phyloP scores from a whole-genome alignment of 2,888 invertebrate genomes.

The Drosophila tripunctata region DNA sequence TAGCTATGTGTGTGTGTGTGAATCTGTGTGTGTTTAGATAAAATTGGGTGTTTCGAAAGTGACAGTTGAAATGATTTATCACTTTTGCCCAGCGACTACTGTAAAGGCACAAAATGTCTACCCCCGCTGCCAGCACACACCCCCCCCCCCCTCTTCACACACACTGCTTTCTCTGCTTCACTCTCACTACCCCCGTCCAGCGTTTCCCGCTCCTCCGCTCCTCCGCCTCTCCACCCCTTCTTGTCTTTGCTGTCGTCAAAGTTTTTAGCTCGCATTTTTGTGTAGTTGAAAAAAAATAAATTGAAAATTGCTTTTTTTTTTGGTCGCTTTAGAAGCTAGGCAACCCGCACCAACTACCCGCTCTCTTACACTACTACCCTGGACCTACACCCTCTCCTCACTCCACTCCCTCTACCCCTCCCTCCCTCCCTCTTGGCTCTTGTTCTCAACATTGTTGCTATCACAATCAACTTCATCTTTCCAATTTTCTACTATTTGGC shows the following conservation, averaged over 20 bases:
- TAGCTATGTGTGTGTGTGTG: constrained; percentile 7
- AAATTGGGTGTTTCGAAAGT: constrained; percentile 84
- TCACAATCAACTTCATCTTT: constrained; percentile 76
- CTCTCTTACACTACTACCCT: not conserved
- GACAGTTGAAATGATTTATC: constrained; percentile 84
- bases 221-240: not conserved
- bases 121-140: constrained; percentile 14
- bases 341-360: not conserved
- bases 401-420: not conserved
- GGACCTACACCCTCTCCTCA: not conserved
- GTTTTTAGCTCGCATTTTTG: constrained; percentile 79
- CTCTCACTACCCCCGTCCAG: not conserved
- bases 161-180: not conserved
- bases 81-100: constrained; percentile 78
- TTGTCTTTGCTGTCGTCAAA: constrained; percentile 77
- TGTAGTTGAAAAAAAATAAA: constrained; percentile 64
- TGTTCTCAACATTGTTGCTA: constrained; percentile 54
- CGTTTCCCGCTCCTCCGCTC: too few relatives aligned
- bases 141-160: not conserved
- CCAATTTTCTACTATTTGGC: constrained; percentile 81
- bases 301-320: constrained; percentile 79
- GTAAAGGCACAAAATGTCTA: constrained; percentile 66
- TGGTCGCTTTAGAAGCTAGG: constrained; percentile 12
- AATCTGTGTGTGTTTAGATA: constrained; percentile 79
- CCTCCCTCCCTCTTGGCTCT: not conserved